These are phyloP conservation scores for Physeter macrocephalus DNA, from an alignment of 2,113 vertebrate species.

Conservation along the genomic window DNA sequence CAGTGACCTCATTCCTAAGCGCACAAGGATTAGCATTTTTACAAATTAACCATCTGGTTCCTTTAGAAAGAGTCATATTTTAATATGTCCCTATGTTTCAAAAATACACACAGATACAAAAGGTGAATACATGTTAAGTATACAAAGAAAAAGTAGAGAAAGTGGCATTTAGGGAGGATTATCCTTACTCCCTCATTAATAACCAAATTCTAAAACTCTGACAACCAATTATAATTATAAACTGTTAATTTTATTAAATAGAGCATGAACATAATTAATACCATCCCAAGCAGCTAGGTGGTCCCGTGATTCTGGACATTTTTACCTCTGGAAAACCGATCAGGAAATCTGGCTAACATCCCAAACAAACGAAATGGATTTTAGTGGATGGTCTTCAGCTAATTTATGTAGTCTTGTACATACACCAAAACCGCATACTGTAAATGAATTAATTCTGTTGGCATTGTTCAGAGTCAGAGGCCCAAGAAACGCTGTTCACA, in stretches of 20 bases:
- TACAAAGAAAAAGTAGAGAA: not conserved
- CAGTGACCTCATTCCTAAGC: not conserved
- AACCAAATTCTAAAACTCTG: not conserved
- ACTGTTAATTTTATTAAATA: constrained; percentile 35
- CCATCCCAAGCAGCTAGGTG: not conserved
- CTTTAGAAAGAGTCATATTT: constrained; percentile 29
- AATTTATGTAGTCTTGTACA: not conserved
- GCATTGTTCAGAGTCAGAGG: not conserved
- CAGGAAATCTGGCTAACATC: constrained; percentile 39
- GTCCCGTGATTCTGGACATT: not conserved
- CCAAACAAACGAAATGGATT: not conserved
- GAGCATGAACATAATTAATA: constrained; percentile 13
- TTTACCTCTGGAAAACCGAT: not conserved
- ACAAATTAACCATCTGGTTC: constrained; percentile 41
- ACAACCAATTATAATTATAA: constrained; percentile 29
- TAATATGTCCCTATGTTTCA: not conserved
- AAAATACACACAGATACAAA: not conserved
- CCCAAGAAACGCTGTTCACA: not conserved
- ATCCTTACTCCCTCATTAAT: not conserved
- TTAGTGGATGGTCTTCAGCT: not conserved
- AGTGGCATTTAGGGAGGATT: not conserved
- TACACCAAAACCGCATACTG: not conserved
- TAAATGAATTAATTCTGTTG: not conserved
- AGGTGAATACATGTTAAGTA: not conserved
- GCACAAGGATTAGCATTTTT: not conserved